Evolutionary conservation across 2,113 vertebrate genomes (phyloP), one percentile per base, ranked within the genome.

Genomic region (Rhombomys opimus): DNA sequence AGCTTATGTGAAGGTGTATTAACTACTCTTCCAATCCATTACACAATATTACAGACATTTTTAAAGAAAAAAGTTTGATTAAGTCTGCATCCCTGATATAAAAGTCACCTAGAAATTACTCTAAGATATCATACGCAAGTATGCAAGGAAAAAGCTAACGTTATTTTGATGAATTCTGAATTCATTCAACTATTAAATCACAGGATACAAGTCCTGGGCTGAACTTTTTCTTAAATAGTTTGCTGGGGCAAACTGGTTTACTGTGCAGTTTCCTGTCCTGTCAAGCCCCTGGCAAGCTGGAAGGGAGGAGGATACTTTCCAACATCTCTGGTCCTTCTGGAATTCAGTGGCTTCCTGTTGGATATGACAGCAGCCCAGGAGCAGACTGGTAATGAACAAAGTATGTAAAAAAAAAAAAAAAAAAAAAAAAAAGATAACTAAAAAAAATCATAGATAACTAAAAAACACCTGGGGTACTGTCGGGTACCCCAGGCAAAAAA

Each of bases 111-210:
- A 87, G 89, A 96, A 97, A 95, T 91, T 54, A 95, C 57, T 95
- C 78, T 25, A 87, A 81, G 90, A 75, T 85, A 59, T 88, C 61
- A 94, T 80, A 92, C 54, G n/a, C 89, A 90, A 93, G 57, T 77
- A 41, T 85, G 9, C 38, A 94, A 94, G 35, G 76, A 78, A 87
- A 94, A 94, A 30, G 54, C 84, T 91, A 95, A 93, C 86, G 67
- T 65, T 95, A 93, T 93, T 96, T 96, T 95, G 76, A 97, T 96
- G 84, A 97, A 96, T 88, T 96, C 78, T 93, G 54, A 97, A 95
- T 95, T 91, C 75, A 93, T 61, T 95, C 96, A 93, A 85, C 35
- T 78, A n/a, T 77, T 96, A 89, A 95, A 97, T 96, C 94, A 93
- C 92, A 96, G 97, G 93, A 96, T 61, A 92, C 46, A 87, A 91